Evolutionary conservation across 2,113 vertebrate species (phyloP).

Genomic region (Oryzias woworae): DNA sequence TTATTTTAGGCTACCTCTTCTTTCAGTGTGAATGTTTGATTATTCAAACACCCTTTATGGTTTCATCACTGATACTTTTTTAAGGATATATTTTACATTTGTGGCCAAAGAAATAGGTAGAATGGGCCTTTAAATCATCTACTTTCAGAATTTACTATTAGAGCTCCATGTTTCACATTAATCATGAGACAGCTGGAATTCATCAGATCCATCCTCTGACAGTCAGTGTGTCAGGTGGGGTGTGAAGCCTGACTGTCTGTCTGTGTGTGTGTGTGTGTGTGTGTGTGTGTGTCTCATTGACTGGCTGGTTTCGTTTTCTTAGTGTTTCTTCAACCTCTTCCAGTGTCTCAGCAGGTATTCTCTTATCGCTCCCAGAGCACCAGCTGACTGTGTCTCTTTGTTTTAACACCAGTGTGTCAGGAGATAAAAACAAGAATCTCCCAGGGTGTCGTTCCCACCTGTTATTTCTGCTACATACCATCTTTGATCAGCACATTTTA

Average conservation of each 20-base stretch:
- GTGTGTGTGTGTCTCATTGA: constrained; percentile 52
- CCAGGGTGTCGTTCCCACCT: constrained; percentile 30
- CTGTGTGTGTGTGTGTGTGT: constrained; percentile 46
- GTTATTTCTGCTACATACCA: constrained; percentile 14
- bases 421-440: constrained; percentile 65
- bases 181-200: constrained; percentile 60
- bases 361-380: constrained; percentile 66
- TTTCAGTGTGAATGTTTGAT: background rate
- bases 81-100: constrained; percentile 31
- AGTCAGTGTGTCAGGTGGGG: constrained; percentile 68
- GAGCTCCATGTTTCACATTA: constrained; percentile 62
- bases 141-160: constrained; percentile 58
- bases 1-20: too few relatives aligned
- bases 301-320: constrained; percentile 58
- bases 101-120: constrained; percentile 1
- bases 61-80: background rate
- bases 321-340: constrained; percentile 59
- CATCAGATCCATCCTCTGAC: constrained; percentile 70
- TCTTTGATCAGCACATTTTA: constrained; percentile 18
- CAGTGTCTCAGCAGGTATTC: constrained; percentile 71
- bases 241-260: constrained; percentile 69
- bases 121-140: constrained; percentile 43
- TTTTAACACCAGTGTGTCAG: constrained; percentile 77
- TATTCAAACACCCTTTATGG: background rate
- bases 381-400: constrained; percentile 65